A percentile compares a stretch with the other conserved stretches of the same genome.
Evolutionary conservation across 2,888 invertebrate genomes (phyloP).

Genomic region (Mystacides longicornis): DNA sequence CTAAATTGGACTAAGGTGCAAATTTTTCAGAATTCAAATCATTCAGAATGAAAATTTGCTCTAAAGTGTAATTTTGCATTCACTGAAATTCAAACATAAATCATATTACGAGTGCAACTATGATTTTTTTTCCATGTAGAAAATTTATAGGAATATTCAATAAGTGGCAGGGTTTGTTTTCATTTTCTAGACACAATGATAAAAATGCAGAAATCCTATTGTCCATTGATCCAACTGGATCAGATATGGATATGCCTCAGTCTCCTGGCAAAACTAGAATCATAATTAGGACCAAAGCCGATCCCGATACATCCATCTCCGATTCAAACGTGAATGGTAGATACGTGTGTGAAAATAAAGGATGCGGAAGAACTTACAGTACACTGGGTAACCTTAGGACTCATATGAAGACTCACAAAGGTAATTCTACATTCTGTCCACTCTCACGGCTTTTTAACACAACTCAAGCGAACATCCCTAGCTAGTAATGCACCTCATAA

Average conservation of each 20-base stretch:
- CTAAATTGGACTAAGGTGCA: too few relatives aligned
- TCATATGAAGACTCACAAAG: constrained; percentile 93
- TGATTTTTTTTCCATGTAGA: too few relatives aligned
- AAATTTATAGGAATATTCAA: too few relatives aligned
- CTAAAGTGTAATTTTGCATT: background rate
- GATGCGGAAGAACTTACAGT: constrained; percentile 83
- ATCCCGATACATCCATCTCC: constrained; percentile 32
- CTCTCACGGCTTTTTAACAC: background rate
- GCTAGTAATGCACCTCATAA: too few relatives aligned
- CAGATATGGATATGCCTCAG: constrained; percentile 51
- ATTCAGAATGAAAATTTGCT: background rate
- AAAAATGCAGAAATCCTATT: constrained; percentile 63
- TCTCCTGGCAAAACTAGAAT: constrained; percentile 62
- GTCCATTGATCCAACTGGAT: constrained; percentile 60
- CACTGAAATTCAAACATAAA: background rate
- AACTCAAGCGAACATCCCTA: background rate
- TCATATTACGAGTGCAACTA: too few relatives aligned
- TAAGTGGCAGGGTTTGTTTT: too few relatives aligned
- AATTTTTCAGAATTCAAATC: too few relatives aligned
- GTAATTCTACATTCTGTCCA: constrained; percentile 41
- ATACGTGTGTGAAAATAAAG: constrained; percentile 78
- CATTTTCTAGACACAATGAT: constrained; percentile 39
- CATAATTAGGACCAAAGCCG: constrained; percentile 53
- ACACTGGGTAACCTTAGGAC: constrained; percentile 91
- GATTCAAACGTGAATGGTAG: constrained; percentile 14